phyloP scores from a whole-genome alignment of 2,797 vertebrate species.

The Lepus townsendii region DNA sequence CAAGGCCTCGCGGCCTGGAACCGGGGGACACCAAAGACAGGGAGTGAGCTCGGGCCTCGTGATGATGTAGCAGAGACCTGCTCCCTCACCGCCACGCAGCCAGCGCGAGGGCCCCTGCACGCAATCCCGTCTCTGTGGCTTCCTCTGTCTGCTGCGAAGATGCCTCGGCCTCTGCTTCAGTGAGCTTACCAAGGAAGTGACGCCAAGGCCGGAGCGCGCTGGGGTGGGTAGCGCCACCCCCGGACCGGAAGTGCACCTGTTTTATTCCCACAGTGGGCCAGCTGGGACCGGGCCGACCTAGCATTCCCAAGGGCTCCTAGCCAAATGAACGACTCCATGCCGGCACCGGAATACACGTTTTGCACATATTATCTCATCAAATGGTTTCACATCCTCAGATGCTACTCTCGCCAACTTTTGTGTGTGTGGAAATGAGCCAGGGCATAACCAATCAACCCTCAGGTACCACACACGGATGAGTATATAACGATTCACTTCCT shows the following conservation, averaged over 20 bases:
- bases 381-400: background rate
- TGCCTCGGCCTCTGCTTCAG: background rate
- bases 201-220: background rate
- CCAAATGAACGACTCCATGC: background rate
- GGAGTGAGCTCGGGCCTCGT: background rate
- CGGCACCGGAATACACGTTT: background rate
- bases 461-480: background rate
- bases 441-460: background rate
- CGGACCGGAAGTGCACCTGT: background rate
- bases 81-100: too few species aligned
- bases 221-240: background rate
- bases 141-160: background rate
- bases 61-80: background rate
- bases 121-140: background rate
- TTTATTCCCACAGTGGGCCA: background rate
- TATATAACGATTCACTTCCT: background rate
- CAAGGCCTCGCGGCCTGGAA: conserved; percentile 84
- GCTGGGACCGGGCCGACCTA: background rate
- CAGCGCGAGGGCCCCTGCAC: background rate
- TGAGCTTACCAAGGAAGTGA: background rate
- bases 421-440: background rate
- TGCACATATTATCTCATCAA: background rate
- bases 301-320: background rate
- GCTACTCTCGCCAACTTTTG: background rate
- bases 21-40: background rate